Percentiles rank a stretch among this genome's conserved stretches.
Evolutionary conservation across 2,888 invertebrate species (phyloP).

Genomic region (Tenthredo notha): DNA sequence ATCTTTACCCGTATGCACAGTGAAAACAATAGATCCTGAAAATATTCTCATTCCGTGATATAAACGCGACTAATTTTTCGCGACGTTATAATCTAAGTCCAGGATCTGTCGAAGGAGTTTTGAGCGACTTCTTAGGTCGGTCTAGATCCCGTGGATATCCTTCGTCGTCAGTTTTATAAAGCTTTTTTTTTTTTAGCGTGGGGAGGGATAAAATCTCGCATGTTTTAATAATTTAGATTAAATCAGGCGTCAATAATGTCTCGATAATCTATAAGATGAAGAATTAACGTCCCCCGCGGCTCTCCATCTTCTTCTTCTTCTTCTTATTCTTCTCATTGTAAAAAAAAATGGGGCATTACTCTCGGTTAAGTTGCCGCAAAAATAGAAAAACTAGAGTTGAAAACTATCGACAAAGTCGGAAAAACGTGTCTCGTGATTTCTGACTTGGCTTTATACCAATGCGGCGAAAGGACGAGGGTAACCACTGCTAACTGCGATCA

Average conservation of each 20-base stretch:
- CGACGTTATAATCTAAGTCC: neutral
- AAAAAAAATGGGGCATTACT: neutral
- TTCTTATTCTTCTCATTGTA: neutral
- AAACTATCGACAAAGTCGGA: conserved; percentile 39
- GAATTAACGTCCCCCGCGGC: neutral
- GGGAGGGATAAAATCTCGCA: too few species aligned
- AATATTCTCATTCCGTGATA: neutral
- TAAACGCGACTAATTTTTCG: neutral
- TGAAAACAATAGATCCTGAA: neutral
- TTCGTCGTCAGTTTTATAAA: neutral
- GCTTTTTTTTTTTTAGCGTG: neutral
- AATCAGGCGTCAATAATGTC: neutral
- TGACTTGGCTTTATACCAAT: conserved; percentile 20
- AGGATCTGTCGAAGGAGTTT: neutral
- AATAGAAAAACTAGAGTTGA: neutral
- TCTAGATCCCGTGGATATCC: neutral
- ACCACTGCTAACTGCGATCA: conserved; percentile 8
- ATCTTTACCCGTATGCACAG: neutral
- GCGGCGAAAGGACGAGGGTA: conserved; percentile 5
- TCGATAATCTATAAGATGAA: neutral
- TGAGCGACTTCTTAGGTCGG: neutral
- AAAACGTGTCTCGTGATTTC: conserved; percentile 53
- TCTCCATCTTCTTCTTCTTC: neutral
- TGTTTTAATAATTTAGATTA: neutral
- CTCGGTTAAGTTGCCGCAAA: neutral